Conservation (phyloP, 2,797 vertebrate species). For the Parotocinclus haroldoi region DNA sequence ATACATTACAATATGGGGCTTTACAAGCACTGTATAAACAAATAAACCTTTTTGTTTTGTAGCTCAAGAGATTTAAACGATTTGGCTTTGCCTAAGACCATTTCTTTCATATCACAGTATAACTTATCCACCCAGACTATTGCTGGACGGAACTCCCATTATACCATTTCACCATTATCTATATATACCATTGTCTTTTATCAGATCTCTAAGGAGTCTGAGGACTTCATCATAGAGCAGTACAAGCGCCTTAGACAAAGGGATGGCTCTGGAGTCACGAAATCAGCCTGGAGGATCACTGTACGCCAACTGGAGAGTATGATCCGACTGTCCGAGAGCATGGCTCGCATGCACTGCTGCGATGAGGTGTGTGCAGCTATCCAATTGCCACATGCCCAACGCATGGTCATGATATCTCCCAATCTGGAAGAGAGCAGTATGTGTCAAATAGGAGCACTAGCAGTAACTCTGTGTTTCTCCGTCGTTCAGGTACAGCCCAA, state of each 20-base stretch:
- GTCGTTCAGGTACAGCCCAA: conserved; percentile 89
- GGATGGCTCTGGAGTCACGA: conserved; percentile 82
- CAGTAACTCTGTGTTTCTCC: background rate
- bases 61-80: too few species aligned
- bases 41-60: too few species aligned
- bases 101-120: too few species aligned
- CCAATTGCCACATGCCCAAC: background rate
- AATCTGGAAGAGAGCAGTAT: background rate
- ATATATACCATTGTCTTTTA: background rate
- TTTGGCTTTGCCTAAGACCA: too few species aligned
- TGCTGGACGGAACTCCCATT: too few species aligned
- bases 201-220: conserved; percentile 94
- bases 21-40: too few species aligned
- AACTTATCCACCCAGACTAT: too few species aligned
- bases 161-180: too few species aligned
- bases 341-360: conserved; percentile 98
- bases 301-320: conserved; percentile 96
- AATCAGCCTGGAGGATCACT: conserved; percentile 95
- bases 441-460: background rate
- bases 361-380: conserved; percentile 78
- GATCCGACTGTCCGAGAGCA: conserved; percentile 93
- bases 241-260: conserved; percentile 94
- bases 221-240: conserved; percentile 97
- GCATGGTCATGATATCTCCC: too few species aligned
- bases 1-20: too few species aligned